Evolutionary conservation across 2,113 vertebrate genomes (phyloP), one percentile per base, ranked within the genome.

Genomic region (Geococcyx californianus): DNA sequence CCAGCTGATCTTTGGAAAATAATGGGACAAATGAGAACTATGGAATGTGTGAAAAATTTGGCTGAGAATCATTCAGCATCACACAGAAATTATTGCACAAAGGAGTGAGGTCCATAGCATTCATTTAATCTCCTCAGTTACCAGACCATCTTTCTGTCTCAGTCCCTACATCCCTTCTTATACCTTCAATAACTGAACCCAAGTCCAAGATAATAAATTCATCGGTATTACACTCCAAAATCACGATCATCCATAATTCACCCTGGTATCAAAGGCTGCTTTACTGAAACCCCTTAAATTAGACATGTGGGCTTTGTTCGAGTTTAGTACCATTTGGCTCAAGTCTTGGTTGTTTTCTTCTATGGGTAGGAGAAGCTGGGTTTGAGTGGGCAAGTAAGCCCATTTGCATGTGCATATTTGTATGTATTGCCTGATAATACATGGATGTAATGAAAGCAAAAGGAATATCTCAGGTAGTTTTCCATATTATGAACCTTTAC

Each of bases 381-480:
- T 67, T 67, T 23, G 29, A 7, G 33, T 42, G 23, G 16, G 11
- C 34, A 23, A 8, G 3, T 54, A 51, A 29, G 23, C 19, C 26
- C 10, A 29, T 14, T 51, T 51, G 54, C 0, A 0, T 23, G 19
- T 3, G 0, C 13, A 11, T 18, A 3, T 52, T 47, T 64, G 38
- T 47, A 25, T 7, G 24, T 33, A 45, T n/a, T 78, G 29, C 3
- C 29, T 40, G 20, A 59, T 29, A 58, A 36, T 45, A 76, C 6
- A 36, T 5, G 6, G 19, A 64, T 36, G 26, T 24, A 60, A 67
- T n/a, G 52, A 59, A 86, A 84, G 89, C 2, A 56, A 33, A 52
- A 51, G 8, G 2, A 79, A 21, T 25, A 42, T 17, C 19, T 77
- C 33, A 16, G 29, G 29, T 42, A 51, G 20, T 14, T 56, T n/a